Conservation (phyloP, 2,888 invertebrate species). For the Erpobdella octoculata region DNA sequence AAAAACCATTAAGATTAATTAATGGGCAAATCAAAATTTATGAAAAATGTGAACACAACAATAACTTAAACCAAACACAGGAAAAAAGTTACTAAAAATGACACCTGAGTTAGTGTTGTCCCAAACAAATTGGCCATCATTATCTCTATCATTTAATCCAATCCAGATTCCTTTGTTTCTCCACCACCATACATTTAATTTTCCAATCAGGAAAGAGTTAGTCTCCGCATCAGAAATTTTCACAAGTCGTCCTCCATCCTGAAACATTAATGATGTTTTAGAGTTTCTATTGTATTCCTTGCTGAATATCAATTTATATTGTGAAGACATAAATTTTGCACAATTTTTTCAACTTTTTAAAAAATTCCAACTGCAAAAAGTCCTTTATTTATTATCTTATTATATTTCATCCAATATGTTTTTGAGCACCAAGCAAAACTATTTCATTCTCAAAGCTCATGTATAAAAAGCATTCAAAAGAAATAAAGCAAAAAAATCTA, state of each 20-base stretch:
- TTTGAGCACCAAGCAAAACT: too few relatives aligned
- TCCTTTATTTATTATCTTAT: too few relatives aligned
- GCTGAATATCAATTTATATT: too few relatives aligned
- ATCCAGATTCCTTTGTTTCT: conserved; percentile 45
- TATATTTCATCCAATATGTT: too few relatives aligned
- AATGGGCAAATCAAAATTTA: too few relatives aligned
- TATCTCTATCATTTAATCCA: conserved; percentile 43
- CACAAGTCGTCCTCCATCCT: conserved; percentile 41
- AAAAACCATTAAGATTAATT: too few relatives aligned
- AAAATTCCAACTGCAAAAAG: too few relatives aligned
- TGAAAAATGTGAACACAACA: not conserved
- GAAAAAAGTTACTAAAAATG: not conserved
- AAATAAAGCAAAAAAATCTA: too few relatives aligned
- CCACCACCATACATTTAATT: conserved; percentile 38
- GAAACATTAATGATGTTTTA: not conserved
- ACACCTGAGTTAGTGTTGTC: conserved; percentile 26
- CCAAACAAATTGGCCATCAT: conserved; percentile 44
- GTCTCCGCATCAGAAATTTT: conserved; percentile 38
- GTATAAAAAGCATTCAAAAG: too few relatives aligned
- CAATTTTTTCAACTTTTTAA: too few relatives aligned
- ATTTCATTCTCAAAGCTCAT: too few relatives aligned
- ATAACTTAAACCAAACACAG: not conserved
- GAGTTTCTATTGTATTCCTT: not conserved
- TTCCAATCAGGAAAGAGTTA: conserved; percentile 38
- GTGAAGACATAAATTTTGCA: too few relatives aligned